These are phyloP conservation scores for Schizaphis graminum DNA, from an alignment of 2,888 invertebrate genomes.

Conservation along the genomic window DNA sequence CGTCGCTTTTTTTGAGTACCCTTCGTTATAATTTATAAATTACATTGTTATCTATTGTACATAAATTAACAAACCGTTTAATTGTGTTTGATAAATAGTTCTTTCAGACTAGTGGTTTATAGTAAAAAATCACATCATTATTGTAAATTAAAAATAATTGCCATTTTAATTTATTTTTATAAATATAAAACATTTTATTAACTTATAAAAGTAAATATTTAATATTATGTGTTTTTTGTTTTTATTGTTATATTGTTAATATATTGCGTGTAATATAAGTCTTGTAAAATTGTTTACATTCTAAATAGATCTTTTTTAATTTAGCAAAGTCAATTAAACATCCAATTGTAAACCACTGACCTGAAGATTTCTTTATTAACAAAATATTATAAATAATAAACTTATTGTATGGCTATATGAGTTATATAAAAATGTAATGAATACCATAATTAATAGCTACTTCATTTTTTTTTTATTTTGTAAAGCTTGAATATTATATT, in stretches of 20 bases:
- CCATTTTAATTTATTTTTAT: background rate
- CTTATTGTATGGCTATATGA: background rate
- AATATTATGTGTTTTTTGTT: background rate
- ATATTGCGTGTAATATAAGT: background rate
- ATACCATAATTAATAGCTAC: background rate
- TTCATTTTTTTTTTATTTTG: background rate
- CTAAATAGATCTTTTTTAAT: background rate
- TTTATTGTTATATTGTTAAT: background rate
- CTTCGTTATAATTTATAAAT: background rate
- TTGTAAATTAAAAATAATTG: background rate
- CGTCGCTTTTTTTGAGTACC: background rate
- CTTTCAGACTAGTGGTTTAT: background rate
- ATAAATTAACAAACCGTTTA: conserved; percentile 1
- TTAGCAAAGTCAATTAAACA: background rate
- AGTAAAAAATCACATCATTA: background rate
- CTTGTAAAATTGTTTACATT: background rate
- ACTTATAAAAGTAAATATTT: background rate
- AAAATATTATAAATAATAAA: background rate
- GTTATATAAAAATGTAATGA: background rate
- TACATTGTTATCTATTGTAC: background rate
- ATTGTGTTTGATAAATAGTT: background rate
- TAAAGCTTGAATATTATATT: background rate
- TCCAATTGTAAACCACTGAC: background rate
- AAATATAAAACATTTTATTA: background rate
- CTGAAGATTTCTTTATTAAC: background rate